Conservation (phyloP, 2,797 vertebrate species). For the Gallinago stenura region DNA sequence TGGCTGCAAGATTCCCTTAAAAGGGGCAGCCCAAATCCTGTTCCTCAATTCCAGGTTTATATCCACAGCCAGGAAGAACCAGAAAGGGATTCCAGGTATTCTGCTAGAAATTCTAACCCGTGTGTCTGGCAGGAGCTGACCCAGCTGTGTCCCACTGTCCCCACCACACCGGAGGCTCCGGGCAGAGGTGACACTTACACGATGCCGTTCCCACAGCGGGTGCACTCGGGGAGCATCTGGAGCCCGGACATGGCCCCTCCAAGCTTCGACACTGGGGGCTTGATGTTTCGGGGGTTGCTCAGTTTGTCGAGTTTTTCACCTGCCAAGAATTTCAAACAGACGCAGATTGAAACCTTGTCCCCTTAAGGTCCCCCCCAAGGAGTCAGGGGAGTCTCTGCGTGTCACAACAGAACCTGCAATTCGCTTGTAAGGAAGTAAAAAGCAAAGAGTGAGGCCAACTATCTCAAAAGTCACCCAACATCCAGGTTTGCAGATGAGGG, state of each 20-base stretch:
- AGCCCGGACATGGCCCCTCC: conserved; percentile 85
- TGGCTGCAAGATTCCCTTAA: not conserved
- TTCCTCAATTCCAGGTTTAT: not conserved
- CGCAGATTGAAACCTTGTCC: not conserved
- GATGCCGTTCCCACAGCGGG: conserved; percentile 92
- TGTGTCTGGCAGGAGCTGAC: not conserved
- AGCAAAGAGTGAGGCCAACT: not conserved
- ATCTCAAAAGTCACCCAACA: not conserved
- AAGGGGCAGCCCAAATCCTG: not conserved
- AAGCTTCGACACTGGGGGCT: conserved; percentile 87
- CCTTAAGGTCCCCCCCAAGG: too few relatives aligned
- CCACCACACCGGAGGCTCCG: accelerated
- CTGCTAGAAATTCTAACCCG: not conserved
- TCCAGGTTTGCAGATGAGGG: accelerated
- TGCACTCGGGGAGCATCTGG: conserved; percentile 94
- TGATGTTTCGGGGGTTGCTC: conserved; percentile 81
- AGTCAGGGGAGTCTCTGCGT: not conserved
- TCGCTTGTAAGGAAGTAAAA: not conserved
- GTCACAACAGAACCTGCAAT: not conserved
- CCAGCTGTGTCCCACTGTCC: accelerated
- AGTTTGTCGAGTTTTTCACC: conserved; percentile 83
- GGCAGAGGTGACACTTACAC: conserved; percentile 84
- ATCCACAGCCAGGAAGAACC: accelerated
- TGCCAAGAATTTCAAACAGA: conserved; percentile 71
- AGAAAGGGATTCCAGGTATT: not conserved